Percentiles rank a stretch among this genome's conserved stretches.
phyloP scores from a whole-genome alignment of 1,140 invertebrate genomes.

The Choristoneura fumiferana region DNA sequence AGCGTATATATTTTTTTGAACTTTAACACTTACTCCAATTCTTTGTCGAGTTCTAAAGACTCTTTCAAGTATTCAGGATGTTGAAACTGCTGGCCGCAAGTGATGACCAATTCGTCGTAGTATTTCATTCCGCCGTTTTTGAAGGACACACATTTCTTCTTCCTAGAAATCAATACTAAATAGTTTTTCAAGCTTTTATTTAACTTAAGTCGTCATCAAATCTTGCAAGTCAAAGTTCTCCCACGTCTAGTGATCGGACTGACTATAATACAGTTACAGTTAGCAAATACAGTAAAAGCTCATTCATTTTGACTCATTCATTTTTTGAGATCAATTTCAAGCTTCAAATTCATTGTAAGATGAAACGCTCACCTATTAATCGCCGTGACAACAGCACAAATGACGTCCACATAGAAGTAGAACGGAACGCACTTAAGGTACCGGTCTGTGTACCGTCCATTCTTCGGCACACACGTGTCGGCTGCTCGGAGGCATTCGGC shows the following conservation, averaged over 20 bases:
- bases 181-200: too few relatives aligned
- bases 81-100: slow-evolving; percentile 81
- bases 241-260: too few relatives aligned
- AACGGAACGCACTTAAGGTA: slow-evolving; percentile 76
- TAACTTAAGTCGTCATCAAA: too few relatives aligned
- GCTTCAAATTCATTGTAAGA: too few relatives aligned
- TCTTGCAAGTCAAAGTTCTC: too few relatives aligned
- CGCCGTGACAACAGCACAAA: slow-evolving; percentile 73
- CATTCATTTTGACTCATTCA: too few relatives aligned
- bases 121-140: slow-evolving; percentile 73
- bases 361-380: slow-evolving; percentile 76
- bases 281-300: too few relatives aligned
- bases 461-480: slow-evolving; percentile 72
- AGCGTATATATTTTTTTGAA: too few relatives aligned
- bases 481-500: slow-evolving; percentile 54
- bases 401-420: slow-evolving; percentile 77
- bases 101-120: slow-evolving; percentile 82
- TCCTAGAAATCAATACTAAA: slow-evolving; percentile 57
- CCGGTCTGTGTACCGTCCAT: slow-evolving; percentile 71
- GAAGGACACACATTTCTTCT: slow-evolving; percentile 79
- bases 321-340: too few relatives aligned
- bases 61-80: slow-evolving; percentile 71
- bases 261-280: too few relatives aligned
- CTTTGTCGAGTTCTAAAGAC: slow-evolving; percentile 48
- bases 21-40: slow-evolving; percentile 46